These are phyloP conservation scores for Cydia splendana DNA, from an alignment of 1,140 invertebrate species.

Conservation along the genomic window DNA sequence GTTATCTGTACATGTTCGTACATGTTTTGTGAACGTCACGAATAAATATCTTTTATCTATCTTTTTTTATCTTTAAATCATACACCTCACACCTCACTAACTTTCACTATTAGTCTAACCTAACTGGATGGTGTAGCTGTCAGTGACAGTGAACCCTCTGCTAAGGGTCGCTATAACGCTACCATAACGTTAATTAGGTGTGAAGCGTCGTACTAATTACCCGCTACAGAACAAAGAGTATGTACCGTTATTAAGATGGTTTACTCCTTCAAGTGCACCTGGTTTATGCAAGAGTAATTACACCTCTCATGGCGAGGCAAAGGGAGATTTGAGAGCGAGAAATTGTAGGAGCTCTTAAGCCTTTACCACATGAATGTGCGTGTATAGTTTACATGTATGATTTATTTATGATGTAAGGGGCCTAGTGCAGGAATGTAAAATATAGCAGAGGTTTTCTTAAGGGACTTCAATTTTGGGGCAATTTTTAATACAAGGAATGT, in stretches of 20 bases:
- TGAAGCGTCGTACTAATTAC: constrained; percentile 52
- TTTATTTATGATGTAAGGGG: no score
- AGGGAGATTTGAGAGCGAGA: constrained; percentile 19
- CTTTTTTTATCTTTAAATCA: no score
- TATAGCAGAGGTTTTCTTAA: no score
- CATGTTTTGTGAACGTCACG: no score
- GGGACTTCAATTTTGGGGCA: no score
- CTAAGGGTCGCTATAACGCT: constrained; percentile 45
- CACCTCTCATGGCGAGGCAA: constrained; percentile 11
- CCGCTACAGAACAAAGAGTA: constrained; percentile 43
- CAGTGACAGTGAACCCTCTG: background rate
- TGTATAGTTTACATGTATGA: background rate
- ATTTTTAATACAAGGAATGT: no score
- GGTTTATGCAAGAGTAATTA: constrained; percentile 34
- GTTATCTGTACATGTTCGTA: no score
- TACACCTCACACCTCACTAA: background rate
- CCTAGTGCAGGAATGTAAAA: no score
- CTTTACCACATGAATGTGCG: background rate
- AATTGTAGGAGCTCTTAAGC: constrained; percentile 25
- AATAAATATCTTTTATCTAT: no score
- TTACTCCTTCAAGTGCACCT: constrained; percentile 36
- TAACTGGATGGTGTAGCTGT: background rate
- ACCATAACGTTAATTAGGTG: constrained; percentile 51
- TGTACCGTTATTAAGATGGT: constrained; percentile 42
- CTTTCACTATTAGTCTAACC: background rate